Conservation (phyloP, 1,140 invertebrate species). For the Sogatella furcifera region DNA sequence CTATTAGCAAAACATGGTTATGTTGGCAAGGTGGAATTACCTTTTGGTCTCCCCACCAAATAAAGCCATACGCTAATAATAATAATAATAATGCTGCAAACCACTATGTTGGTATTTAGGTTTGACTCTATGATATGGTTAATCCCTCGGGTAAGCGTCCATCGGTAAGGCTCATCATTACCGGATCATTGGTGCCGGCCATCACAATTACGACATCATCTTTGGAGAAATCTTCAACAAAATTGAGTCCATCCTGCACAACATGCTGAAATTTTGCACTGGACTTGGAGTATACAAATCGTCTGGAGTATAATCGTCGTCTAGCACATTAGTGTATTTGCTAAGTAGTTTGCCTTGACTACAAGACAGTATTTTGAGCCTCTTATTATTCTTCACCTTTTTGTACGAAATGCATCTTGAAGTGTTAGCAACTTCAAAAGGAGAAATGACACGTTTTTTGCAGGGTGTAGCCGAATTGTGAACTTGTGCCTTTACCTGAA, state of each 20-base stretch:
- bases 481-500: not conserved
- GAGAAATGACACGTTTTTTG: too few species aligned
- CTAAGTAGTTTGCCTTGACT: conserved; percentile 1
- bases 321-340: not conserved
- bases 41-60: too few species aligned
- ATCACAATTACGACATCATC: not conserved
- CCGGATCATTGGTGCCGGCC: conserved; percentile 1
- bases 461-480: not conserved
- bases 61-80: too few species aligned
- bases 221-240: not conserved
- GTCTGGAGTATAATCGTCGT: not conserved
- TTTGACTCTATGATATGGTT: too few species aligned
- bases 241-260: not conserved
- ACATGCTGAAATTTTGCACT: conserved; percentile 2
- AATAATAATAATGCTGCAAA: too few species aligned
- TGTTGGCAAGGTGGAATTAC: too few species aligned
- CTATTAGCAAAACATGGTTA: too few species aligned
- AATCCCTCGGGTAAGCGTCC: not conserved
- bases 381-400: not conserved
- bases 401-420: not conserved
- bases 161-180: not conserved
- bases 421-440: not conserved
- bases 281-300: not conserved
- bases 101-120: too few species aligned
- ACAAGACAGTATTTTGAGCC: not conserved